Evolutionary conservation across 2,113 vertebrate genomes (phyloP).

Genomic region (Chionodraco myersi): DNA sequence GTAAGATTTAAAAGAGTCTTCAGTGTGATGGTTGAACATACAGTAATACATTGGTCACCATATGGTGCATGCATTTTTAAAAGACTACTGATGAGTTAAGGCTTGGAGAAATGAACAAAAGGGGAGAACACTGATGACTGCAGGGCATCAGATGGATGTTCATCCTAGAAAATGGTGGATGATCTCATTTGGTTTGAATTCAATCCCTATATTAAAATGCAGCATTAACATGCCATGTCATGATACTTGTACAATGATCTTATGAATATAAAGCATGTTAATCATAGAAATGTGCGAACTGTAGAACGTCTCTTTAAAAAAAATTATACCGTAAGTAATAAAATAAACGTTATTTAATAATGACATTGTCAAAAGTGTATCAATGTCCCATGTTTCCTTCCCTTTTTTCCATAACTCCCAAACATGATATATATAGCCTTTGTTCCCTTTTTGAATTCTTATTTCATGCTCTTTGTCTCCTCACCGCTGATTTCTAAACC

Average conservation of each 20-base stretch:
- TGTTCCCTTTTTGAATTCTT: not conserved
- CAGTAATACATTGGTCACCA: not conserved
- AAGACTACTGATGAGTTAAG: conserved; percentile 12
- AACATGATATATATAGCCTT: not conserved
- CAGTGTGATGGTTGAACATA: not conserved
- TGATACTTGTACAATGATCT: not conserved
- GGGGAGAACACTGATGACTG: conserved; percentile 11
- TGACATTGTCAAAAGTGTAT: not conserved
- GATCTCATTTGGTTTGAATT: conserved; percentile 4
- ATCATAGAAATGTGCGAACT: not conserved
- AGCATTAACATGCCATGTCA: not conserved
- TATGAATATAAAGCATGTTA: not conserved
- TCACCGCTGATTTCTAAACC: not conserved
- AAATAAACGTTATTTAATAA: not conserved
- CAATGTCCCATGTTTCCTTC: not conserved
- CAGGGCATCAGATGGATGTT: conserved; percentile 6
- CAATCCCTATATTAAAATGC: not conserved
- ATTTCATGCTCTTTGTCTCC: not conserved
- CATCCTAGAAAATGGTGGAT: conserved; percentile 18
- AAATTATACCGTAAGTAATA: not conserved
- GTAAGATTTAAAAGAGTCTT: not conserved
- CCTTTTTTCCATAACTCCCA: not conserved
- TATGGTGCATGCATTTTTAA: conserved; percentile 17
- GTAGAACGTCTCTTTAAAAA: no score
- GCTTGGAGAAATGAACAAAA: conserved; percentile 13